Evolutionary conservation across 92 coral and sea anemone genomes (phyloP).

Genomic region (Porites evermanni): DNA sequence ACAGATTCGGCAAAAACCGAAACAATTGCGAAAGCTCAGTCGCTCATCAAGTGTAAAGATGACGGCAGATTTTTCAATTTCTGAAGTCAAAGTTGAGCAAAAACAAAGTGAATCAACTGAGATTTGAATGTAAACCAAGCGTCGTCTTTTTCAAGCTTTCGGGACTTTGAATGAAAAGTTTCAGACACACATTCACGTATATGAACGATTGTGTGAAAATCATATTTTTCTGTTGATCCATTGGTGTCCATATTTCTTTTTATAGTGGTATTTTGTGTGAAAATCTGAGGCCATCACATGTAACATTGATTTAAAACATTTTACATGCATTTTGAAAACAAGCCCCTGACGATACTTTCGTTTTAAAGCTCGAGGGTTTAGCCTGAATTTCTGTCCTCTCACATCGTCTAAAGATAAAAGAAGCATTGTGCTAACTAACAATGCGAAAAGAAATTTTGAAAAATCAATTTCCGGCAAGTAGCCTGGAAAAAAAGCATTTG

Average conservation of each 20-base stretch:
- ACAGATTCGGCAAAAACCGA: background rate
- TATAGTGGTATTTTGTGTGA: too few species aligned
- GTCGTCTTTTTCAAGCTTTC: background rate
- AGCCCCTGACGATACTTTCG: slow-evolving; percentile 22
- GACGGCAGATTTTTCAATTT: background rate
- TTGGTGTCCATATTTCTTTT: background rate
- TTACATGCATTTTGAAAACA: background rate
- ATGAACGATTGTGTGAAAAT: background rate
- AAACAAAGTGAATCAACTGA: background rate
- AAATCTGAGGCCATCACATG: background rate
- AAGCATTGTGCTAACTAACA: background rate
- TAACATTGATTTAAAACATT: background rate
- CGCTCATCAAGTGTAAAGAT: background rate
- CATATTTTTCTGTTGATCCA: background rate
- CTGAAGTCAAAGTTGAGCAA: background rate
- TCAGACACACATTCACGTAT: background rate
- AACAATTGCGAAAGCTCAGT: background rate
- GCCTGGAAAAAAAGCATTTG: background rate
- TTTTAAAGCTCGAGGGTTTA: slow-evolving; percentile 31
- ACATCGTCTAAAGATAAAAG: slow-evolving; percentile 4
- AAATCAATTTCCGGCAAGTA: slow-evolving; percentile 8
- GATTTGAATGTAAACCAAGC: background rate
- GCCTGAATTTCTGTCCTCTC: slow-evolving; percentile 15
- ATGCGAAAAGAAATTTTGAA: background rate
- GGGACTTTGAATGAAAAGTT: background rate